Evolutionary conservation across 2,888 invertebrate genomes (phyloP), one percentile per base, ranked within the genome.

Genomic region (Thera obeliscata): DNA sequence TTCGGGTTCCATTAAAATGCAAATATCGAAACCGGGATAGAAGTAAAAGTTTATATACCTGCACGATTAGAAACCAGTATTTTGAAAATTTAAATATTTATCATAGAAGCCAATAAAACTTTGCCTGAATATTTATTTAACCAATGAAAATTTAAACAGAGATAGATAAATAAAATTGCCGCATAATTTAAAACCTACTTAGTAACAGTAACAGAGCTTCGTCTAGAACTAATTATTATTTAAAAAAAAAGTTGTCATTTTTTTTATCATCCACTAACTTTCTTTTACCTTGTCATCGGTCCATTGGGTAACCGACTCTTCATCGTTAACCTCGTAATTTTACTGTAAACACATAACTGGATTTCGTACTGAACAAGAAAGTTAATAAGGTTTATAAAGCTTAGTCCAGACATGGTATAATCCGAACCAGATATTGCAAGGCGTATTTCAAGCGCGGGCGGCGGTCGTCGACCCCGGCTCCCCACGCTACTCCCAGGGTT

Each of bases 381-480:
- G 55, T 56, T 64, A 74, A 74, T 76, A 79, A 74, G 71, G 72
- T 75, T 76, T 82, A 82, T 86, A 86, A 87, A 85, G 85, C 81
- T 82, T 76, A 81, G 82, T 77, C 75, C 77, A 85, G 81, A 78
- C 78, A 66, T 77, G 84, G 85, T 87, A 87, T 87, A 89, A 85
- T 83, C 81, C 80, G 77, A 81, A 83, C 82, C 76, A 85, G 87
- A 90, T 90, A 91, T 91, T 87, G 89, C 89, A 80, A 85, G 84
- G 85, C 86, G 88, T 90, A 88, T 90, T 89, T 86, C 87, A 86
- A 87, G 86, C 86, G 87, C 87, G 86, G 87, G 89, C 90, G 88
- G 74, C 86, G 91, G 92, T 86, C 92, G 82, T 74, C 78, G 91
- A 91, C 88, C 92, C 77, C 84, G 75, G 72, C 84, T 83, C 87